phyloP scores from a whole-genome alignment of 2,888 invertebrate genomes.

The Orgyia antiqua region DNA sequence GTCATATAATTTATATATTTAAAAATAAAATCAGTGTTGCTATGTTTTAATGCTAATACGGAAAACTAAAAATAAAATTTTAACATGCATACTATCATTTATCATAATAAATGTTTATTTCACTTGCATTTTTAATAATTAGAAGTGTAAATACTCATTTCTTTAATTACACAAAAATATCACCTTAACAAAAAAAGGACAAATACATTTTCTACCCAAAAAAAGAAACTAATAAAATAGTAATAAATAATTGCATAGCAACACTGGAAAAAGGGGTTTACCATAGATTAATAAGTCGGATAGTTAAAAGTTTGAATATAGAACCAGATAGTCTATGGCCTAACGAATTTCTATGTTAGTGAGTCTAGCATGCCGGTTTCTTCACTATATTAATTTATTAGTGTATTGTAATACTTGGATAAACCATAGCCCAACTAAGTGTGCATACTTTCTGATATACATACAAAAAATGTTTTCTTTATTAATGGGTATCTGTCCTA shows the following conservation, averaged over 20 bases:
- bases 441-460: conserved; percentile 33
- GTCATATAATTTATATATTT: conserved; percentile 10
- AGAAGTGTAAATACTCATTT: too few species aligned
- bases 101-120: too few species aligned
- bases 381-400: conserved; percentile 41
- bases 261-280: conserved; percentile 54
- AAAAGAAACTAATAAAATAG: conserved; percentile 22
- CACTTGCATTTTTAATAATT: too few species aligned
- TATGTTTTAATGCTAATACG: conserved; percentile 17
- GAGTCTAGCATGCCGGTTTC: conserved; percentile 68
- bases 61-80: conserved; percentile 13
- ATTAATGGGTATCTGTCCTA: background rate
- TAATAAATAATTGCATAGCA: conserved; percentile 39
- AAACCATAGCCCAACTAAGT: conserved; percentile 66
- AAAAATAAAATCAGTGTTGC: conserved; percentile 30
- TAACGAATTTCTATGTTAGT: conserved; percentile 57
- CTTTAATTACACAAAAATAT: background rate
- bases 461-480: conserved; percentile 29
- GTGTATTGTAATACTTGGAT: conserved; percentile 37
- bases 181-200: conserved; percentile 2
- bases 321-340: conserved; percentile 38
- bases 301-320: conserved; percentile 26
- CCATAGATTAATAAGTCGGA: conserved; percentile 35
- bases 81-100: conserved; percentile 8
- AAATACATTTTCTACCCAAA: conserved; percentile 10